Evolutionary conservation across 2,888 invertebrate species (phyloP).

Genomic region (Diarsia rubi): DNA sequence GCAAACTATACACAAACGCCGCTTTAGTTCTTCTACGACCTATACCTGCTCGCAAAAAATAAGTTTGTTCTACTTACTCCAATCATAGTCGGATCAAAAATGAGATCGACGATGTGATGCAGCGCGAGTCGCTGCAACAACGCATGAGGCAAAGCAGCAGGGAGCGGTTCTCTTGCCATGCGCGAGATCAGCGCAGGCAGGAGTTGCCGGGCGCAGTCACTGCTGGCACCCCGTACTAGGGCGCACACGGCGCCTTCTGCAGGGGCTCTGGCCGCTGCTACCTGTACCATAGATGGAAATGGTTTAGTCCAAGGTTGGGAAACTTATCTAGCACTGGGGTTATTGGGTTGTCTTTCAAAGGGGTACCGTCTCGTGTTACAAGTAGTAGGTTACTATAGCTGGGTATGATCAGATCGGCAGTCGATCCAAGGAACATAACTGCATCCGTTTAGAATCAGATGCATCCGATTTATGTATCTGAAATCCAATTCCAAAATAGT

Average conservation of each 20-base stretch:
- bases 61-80: slow-evolving; percentile 74
- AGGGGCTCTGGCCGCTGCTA: slow-evolving; percentile 84
- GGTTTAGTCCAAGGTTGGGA: neutral
- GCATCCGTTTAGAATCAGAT: neutral
- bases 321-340: neutral
- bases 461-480: neutral
- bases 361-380: neutral
- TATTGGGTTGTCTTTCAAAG: neutral
- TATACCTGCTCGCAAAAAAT: neutral
- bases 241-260: slow-evolving; percentile 89
- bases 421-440: neutral
- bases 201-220: slow-evolving; percentile 81
- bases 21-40: neutral
- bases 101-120: slow-evolving; percentile 84
- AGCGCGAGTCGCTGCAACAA: slow-evolving; percentile 84
- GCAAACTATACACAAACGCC: neutral
- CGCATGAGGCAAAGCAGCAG: slow-evolving; percentile 88
- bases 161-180: slow-evolving; percentile 88
- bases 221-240: slow-evolving; percentile 81
- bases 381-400: neutral
- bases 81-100: slow-evolving; percentile 84
- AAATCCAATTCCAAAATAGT: neutral
- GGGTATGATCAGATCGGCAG: neutral
- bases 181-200: slow-evolving; percentile 86
- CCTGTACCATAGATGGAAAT: slow-evolving; percentile 69